phyloP scores from a whole-genome alignment of 2,888 invertebrate species.

The Drosophila percnosoma region DNA sequence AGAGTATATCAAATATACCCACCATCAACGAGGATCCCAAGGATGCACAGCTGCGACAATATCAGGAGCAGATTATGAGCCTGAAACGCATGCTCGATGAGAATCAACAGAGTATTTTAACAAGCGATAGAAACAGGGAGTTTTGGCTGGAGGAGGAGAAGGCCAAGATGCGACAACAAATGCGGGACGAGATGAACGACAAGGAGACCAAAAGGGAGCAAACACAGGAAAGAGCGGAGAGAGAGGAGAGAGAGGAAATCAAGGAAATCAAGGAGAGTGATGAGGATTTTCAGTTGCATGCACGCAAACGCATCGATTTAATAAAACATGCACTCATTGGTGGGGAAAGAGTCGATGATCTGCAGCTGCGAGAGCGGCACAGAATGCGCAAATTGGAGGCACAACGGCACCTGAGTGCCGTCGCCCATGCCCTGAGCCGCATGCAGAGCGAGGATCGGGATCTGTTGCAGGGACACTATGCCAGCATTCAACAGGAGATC shows the following conservation, averaged over 20 bases:
- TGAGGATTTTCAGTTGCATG: constrained; percentile 76
- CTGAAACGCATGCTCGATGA: constrained; percentile 84
- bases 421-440: constrained; percentile 87
- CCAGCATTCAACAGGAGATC: constrained; percentile 92
- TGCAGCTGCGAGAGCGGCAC: constrained; percentile 89
- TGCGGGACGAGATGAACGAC: constrained; percentile 82
- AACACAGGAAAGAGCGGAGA: neutral
- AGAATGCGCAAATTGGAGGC: constrained; percentile 89
- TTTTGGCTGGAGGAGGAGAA: constrained; percentile 85
- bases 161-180: constrained; percentile 70
- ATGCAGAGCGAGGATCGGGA: constrained; percentile 90
- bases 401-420: constrained; percentile 87
- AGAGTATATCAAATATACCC: constrained; percentile 94
- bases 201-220: neutral
- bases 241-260: neutral
- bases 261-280: constrained; percentile 12
- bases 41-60: constrained; percentile 93
- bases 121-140: constrained; percentile 13
- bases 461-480: constrained; percentile 90
- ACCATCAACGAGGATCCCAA: constrained; percentile 96
- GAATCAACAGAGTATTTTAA: constrained; percentile 30
- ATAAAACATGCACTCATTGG: constrained; percentile 92
- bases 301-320: constrained; percentile 86
- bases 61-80: constrained; percentile 92
- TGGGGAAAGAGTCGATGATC: constrained; percentile 91